Base-by-base conservation (phyloP, 2,888 invertebrate species). In the Phlogophora meticulosa region DNA sequence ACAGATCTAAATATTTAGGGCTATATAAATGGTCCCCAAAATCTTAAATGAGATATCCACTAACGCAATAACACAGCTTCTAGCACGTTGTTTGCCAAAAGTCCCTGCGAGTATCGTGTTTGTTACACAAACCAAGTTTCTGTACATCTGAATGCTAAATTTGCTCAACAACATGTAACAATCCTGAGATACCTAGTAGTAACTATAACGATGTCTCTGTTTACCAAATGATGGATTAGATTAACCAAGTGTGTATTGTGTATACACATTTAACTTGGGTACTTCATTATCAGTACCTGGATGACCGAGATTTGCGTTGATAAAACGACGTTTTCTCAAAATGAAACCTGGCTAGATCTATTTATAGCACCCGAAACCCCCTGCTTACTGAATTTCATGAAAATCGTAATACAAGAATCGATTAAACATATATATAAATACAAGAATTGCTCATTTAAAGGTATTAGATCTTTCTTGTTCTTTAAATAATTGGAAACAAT, bases 111-210 rank as follows among this genome's bases (percentile, higher is more conserved):
- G 58, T 7, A 43, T 59, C 62, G 55, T 76, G 46, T 65, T 61
- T 53, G 57, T 2, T 59, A 49, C 32, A 62, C 32, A 51, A 63
- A 59, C 61, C 42, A 72, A 76, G 64, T 76, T 78, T 71, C 64
- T 42, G 58, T 52, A 34, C 34, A 38, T 45, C 24, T 56, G 45
- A 58, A 72, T 70, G 61, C 55, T 71, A 56, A 76, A 52, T 59
- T 56, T 53, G 11, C 32, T 32, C 13, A 24, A 45, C 38, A 43
- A 38, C 36, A 32, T 34, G 11, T 22, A 11, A 40, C 2, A 42
- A 9, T n/a, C 13, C 7, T 43, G n/a, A 51, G 28, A 66, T 28
- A 28, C n/a, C n/a, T 28, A 40, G 5, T 34, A 11, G 13, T 24
- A 4, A 40, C 24, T 22, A 17, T 11, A 43, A 36, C 24, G 5